These are phyloP conservation scores for Columba janthina DNA, from an alignment of 2,113 vertebrate species.

Conservation along the genomic window DNA sequence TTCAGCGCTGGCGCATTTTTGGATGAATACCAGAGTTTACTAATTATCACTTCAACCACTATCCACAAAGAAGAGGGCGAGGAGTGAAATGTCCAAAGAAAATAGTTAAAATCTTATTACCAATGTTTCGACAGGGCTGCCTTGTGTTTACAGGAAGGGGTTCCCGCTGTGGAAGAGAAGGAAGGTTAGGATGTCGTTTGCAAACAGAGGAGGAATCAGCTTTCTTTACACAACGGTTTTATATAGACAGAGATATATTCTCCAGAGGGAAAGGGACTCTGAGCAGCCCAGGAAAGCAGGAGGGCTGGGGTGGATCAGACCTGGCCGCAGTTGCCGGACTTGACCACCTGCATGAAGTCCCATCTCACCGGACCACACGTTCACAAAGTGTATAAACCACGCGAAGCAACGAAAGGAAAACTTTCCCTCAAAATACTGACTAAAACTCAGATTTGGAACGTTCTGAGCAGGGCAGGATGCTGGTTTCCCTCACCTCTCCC, in stretches of 20 bases:
- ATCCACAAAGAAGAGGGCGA: conserved; percentile 11
- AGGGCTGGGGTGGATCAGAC: neutral
- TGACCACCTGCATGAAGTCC: neutral
- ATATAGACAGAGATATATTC: neutral
- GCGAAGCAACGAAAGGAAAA: neutral
- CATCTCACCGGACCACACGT: neutral
- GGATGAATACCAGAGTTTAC: conserved; percentile 38
- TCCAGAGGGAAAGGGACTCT: conserved; percentile 15
- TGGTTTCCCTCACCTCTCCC: neutral
- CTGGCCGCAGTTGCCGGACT: neutral
- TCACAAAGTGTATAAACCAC: neutral
- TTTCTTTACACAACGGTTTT: conserved; percentile 43
- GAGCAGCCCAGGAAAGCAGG: neutral
- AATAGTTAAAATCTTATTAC: conserved; percentile 47
- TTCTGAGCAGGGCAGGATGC: neutral
- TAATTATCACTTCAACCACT: conserved; percentile 55
- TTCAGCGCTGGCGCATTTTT: neutral
- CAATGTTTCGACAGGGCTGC: conserved; percentile 21
- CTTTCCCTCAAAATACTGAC: neutral
- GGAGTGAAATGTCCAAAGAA: conserved; percentile 60
- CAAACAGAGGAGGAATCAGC: conserved; percentile 28
- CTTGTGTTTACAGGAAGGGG: conserved; percentile 14
- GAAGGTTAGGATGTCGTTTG: conserved; percentile 8
- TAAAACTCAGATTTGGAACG: neutral
- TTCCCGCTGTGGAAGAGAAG: conserved; percentile 22